Conservation (phyloP, 2,888 invertebrate genomes). For the Calliopum simillimum region DNA sequence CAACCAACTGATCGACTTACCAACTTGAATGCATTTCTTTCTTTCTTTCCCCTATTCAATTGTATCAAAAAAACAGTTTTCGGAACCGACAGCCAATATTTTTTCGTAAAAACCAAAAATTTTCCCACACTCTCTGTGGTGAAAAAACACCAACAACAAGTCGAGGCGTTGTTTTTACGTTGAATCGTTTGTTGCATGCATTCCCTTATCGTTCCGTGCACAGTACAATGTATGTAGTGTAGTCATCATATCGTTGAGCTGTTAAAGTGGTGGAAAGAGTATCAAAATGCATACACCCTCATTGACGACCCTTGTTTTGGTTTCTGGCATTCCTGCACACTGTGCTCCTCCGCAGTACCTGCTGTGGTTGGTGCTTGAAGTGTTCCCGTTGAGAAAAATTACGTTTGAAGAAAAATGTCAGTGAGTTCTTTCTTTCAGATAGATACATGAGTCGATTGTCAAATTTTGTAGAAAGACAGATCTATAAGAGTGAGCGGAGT, state of each 20-base stretch:
- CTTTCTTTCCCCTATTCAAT: conserved; percentile 43
- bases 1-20: conserved; percentile 37
- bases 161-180: conserved; percentile 13
- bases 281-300: conserved; percentile 26
- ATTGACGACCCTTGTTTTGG: conserved; percentile 24
- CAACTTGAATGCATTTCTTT: conserved; percentile 57
- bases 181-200: conserved; percentile 16
- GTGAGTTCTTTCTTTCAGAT: too few species aligned
- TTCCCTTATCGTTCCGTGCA: background rate
- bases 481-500: too few species aligned
- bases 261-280: background rate
- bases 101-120: conserved; percentile 52
- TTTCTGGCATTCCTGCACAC: conserved; percentile 16
- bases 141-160: too few species aligned
- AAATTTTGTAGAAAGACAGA: too few species aligned
- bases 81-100: conserved; percentile 36
- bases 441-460: too few species aligned
- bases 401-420: too few species aligned
- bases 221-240: background rate
- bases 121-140: conserved; percentile 60
- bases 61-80: conserved; percentile 36
- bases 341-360: conserved; percentile 1
- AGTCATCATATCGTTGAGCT: background rate
- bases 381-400: too few species aligned
- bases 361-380: background rate